Evolutionary conservation across 1,140 invertebrate genomes (phyloP).

Genomic region (Globodera rostochiensis): DNA sequence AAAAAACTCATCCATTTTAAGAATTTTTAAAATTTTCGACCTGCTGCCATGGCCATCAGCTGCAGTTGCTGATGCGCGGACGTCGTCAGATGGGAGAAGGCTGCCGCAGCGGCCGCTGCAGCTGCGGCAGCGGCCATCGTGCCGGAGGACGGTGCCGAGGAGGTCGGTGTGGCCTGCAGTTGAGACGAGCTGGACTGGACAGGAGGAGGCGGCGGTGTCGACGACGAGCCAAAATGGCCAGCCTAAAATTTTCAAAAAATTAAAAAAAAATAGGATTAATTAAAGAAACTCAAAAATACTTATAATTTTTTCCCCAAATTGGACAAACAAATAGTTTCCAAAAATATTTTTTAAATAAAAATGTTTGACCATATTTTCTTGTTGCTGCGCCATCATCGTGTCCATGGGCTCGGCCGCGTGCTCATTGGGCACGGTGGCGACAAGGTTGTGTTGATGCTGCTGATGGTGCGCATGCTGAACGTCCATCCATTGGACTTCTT

Average conservation of each 20-base stretch:
- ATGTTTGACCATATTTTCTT: neutral
- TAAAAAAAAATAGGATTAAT: too few relatives aligned
- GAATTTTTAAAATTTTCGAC: neutral
- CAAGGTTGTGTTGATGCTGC: neutral
- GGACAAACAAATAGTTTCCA: too few relatives aligned
- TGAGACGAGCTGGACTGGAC: neutral
- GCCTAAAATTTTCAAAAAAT: neutral
- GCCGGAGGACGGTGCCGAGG: neutral
- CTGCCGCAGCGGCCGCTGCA: constrained; percentile 33
- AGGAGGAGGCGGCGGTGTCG: neutral
- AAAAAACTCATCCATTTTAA: too few relatives aligned
- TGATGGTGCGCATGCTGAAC: neutral
- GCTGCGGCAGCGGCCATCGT: constrained; percentile 1
- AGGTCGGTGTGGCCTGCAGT: neutral
- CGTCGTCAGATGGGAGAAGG: constrained; percentile 9
- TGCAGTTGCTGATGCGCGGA: constrained; percentile 17
- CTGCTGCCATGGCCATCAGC: constrained; percentile 19
- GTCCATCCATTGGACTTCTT: neutral
- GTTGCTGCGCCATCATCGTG: neutral
- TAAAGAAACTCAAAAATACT: too few relatives aligned
- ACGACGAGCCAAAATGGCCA: neutral
- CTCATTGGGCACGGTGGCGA: neutral
- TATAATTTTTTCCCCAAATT: too few relatives aligned
- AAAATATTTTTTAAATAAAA: too few relatives aligned
- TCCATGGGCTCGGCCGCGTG: neutral